Evolutionary conservation across 2,113 vertebrate species (phyloP), one percentile per base, ranked within the genome.

Genomic region (Fulica atra): DNA sequence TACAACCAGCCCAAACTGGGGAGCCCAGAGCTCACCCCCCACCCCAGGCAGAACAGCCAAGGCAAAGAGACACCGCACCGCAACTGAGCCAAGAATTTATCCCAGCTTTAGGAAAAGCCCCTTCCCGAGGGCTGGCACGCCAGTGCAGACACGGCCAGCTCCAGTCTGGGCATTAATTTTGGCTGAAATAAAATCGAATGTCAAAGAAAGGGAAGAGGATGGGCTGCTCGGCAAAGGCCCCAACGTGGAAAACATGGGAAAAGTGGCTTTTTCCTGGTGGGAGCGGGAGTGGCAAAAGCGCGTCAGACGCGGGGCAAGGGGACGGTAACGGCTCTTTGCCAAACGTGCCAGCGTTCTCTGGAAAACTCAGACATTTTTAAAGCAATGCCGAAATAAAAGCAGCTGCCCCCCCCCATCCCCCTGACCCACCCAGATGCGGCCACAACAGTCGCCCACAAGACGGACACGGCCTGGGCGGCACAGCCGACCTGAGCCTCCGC

Each of bases 331-430:
- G 6, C 19, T 1, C 13, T 1, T 53, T 6, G 26, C 23, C 26
- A 44, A 59, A 38, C 0, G 0, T 4, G 4, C 4, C 4, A 1
- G n/a, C 0, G 2, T 3, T 3, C 19, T 4, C 13, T 1, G 2
- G 72, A 90, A 31, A 72, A 3, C 23, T 11, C 12, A 3, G 6
- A 7, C 17, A 1, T 28, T 51, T 18, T 13, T 40, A 12, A 59
- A 89, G 53, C 0, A 31, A 14, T 7, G 19, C 38, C 0, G n/a
- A 28, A 71, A 71, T 2, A 15, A 53, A 82, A 50, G 42, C 44
- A 46, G 44, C 44, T 46, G 44, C 44, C 17, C 17, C 44, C 17
- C 44, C 44, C 17, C 44, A 46, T 46, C 44, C 44, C 44, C 44
- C 8, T 46, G 44, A 46, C 44, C 44, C 44, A 46, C 60, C 46